phyloP scores from a whole-genome alignment of 2,888 invertebrate genomes.

The Athalia rosae region DNA sequence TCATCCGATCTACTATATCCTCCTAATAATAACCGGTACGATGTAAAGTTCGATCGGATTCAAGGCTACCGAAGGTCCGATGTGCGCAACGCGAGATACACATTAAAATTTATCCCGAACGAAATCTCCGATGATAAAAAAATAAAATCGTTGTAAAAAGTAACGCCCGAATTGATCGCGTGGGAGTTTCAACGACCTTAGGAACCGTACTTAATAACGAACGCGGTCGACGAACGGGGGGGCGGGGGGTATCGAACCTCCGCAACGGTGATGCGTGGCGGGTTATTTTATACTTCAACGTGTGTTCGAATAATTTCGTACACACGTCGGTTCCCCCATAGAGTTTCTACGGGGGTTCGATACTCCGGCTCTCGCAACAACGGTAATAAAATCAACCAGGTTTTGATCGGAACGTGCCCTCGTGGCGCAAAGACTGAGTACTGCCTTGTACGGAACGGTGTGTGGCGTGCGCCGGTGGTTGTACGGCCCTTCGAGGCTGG shows the following conservation, averaged over 20 bases:
- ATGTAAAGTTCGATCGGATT: not conserved
- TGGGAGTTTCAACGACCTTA: not conserved
- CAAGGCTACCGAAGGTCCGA: constrained; percentile 11
- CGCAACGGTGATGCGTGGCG: no score
- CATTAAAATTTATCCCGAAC: not conserved
- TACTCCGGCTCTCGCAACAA: not conserved
- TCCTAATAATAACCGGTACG: not conserved
- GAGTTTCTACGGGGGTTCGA: not conserved
- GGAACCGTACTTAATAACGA: not conserved
- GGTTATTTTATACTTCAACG: not conserved
- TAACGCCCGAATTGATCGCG: not conserved
- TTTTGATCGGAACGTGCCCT: constrained; percentile 11
- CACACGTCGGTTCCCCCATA: not conserved
- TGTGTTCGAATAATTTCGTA: not conserved
- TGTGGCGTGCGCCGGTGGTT: not conserved
- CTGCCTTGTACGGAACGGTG: constrained; percentile 32
- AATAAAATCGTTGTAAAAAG: not conserved
- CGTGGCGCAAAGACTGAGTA: constrained; percentile 29
- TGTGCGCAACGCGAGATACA: not conserved
- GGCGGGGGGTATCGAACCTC: no score
- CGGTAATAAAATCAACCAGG: not conserved
- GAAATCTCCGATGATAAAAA: not conserved
- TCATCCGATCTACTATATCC: constrained; percentile 30
- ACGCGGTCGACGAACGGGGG: no score
- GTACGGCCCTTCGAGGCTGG: constrained; percentile 14